Evolutionary conservation across 1,140 invertebrate genomes (phyloP).

Genomic region (Steinernema khuongi): DNA sequence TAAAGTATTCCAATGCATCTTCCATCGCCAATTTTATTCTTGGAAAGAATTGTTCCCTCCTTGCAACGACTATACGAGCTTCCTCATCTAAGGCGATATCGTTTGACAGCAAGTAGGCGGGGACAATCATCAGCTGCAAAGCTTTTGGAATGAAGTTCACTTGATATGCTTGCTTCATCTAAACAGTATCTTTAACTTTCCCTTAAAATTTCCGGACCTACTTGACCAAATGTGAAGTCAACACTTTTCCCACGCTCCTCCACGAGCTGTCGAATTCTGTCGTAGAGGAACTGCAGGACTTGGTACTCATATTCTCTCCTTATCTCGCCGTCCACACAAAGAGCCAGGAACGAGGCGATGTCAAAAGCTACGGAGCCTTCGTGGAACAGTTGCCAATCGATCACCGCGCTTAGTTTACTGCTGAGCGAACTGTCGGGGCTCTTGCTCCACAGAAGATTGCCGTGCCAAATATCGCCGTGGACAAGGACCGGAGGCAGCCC

Average conservation of each 20-base stretch:
- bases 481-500: not conserved
- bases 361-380: not conserved
- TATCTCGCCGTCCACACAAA: not conserved
- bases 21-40: not conserved
- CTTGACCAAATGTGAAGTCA: not conserved
- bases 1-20: not conserved
- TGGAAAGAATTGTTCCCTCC: not conserved
- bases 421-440: not conserved
- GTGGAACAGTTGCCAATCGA: conserved; percentile 22
- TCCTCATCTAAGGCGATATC: not conserved
- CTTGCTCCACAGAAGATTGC: conserved; percentile 16
- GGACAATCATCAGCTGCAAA: not conserved
- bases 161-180: not conserved
- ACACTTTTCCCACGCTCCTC: not conserved
- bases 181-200: too few relatives aligned
- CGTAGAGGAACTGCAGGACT: not conserved
- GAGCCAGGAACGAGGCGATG: not conserved
- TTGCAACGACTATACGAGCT: not conserved
- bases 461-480: conserved; percentile 19
- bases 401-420: conserved; percentile 16
- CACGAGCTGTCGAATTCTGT: not conserved
- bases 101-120: not conserved
- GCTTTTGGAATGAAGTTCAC: not conserved
- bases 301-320: not conserved
- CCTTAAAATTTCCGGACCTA: too few relatives aligned